phyloP scores from a whole-genome alignment of 1,140 invertebrate genomes.

The Trissolcus basalis region DNA sequence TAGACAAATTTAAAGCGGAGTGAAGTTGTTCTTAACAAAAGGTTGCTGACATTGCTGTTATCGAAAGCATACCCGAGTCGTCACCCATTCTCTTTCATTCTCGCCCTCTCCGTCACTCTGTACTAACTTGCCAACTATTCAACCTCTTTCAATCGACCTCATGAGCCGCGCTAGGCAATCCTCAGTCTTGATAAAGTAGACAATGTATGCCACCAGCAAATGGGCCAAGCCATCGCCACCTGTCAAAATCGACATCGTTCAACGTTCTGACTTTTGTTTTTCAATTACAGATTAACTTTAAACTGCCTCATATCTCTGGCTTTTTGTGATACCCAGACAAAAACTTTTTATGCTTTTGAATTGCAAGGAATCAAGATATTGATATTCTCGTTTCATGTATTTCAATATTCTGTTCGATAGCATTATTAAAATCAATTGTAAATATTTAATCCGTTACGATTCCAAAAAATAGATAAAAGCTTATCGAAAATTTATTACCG shows the following conservation, averaged over 20 bases:
- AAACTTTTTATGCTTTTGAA: too few relatives aligned
- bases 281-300: too few relatives aligned
- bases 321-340: too few relatives aligned
- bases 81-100: constrained; percentile 50
- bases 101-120: constrained; percentile 8
- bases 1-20: constrained; percentile 57
- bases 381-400: too few relatives aligned
- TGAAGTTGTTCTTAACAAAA: constrained; percentile 68
- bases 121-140: constrained; percentile 44
- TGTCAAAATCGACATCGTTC: constrained; percentile 41
- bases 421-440: too few relatives aligned
- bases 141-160: constrained; percentile 33
- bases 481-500: too few relatives aligned
- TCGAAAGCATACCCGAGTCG: constrained; percentile 60
- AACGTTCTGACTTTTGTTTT: constrained; percentile 16
- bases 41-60: constrained; percentile 65
- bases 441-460: too few relatives aligned
- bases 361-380: too few relatives aligned
- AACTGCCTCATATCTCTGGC: too few relatives aligned
- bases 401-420: too few relatives aligned
- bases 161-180: constrained; percentile 30
- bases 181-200: constrained; percentile 41
- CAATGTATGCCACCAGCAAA: constrained; percentile 47
- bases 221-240: constrained; percentile 30
- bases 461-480: too few relatives aligned